Evolutionary conservation across 2,888 invertebrate genomes (phyloP).

Genomic region (Meandrusa payeni): DNA sequence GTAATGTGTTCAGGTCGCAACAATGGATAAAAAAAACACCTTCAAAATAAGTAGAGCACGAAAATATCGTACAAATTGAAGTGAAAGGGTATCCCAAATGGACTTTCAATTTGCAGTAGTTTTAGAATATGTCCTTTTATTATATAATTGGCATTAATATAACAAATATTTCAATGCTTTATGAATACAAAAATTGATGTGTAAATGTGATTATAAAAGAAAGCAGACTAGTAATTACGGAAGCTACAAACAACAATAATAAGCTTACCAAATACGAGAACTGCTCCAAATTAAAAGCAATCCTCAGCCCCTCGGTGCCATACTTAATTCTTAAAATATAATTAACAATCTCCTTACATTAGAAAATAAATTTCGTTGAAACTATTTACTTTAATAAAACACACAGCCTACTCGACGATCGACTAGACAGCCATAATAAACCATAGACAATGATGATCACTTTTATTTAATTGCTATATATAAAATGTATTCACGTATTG

Average conservation of each 20-base stretch:
- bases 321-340: slow-evolving; percentile 47
- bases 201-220: slow-evolving; percentile 27
- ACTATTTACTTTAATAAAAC: slow-evolving; percentile 35
- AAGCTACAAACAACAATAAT: slow-evolving; percentile 45
- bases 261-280: slow-evolving; percentile 58
- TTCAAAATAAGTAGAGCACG: slow-evolving; percentile 74
- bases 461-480: too few species aligned
- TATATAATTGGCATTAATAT: not conserved
- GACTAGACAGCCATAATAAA: slow-evolving; percentile 63
- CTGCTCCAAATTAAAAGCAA: slow-evolving; percentile 46
- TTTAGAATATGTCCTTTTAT: slow-evolving; percentile 2
- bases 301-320: slow-evolving; percentile 62
- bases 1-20: slow-evolving; percentile 24
- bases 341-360: slow-evolving; percentile 15
- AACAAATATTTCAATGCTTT: too few species aligned
- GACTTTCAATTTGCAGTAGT: slow-evolving; percentile 24
- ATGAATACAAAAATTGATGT: too few species aligned
- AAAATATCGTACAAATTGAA: slow-evolving; percentile 73
- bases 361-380: slow-evolving; percentile 48
- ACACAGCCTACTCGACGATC: slow-evolving; percentile 45
- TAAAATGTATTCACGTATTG: too few species aligned
- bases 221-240: slow-evolving; percentile 35
- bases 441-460: slow-evolving; percentile 42
- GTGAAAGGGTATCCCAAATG: slow-evolving; percentile 71
- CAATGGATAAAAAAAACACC: slow-evolving; percentile 37